Percentiles rank a stretch among this genome's conserved stretches.
These are phyloP conservation scores for Lasioglossum oenotherae DNA, from an alignment of 2,888 invertebrate species.

Conservation along the genomic window DNA sequence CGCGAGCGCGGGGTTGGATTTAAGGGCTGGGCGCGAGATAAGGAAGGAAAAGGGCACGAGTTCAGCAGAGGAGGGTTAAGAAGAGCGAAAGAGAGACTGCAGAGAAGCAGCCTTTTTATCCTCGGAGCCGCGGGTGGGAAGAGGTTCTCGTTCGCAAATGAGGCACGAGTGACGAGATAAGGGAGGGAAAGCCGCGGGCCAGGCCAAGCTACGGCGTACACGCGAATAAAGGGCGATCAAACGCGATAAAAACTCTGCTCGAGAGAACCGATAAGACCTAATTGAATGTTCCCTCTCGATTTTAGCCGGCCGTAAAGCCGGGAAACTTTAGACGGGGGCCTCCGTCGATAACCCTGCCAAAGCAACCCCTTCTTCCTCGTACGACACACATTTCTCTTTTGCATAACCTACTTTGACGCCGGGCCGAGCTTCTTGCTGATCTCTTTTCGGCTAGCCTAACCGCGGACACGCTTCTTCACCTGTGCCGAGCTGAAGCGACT, in stretches of 20 bases:
- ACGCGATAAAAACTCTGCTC: conserved; percentile 72
- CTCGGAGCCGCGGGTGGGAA: conserved; percentile 36
- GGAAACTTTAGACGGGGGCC: conserved; percentile 30
- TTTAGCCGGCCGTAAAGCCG: conserved; percentile 47
- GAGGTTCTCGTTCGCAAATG: conserved; percentile 73
- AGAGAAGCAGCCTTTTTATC: conserved; percentile 56
- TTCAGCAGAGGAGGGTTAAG: conserved; percentile 1
- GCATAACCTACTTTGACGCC: conserved; percentile 14
- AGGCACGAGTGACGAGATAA: conserved; percentile 74
- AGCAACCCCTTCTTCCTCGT: neutral
- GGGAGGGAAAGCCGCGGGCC: conserved; percentile 68
- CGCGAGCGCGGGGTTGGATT: neutral
- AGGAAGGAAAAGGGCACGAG: conserved; percentile 11
- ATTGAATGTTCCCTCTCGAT: conserved; percentile 70
- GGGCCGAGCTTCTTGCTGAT: neutral
- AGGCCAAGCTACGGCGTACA: conserved; percentile 60
- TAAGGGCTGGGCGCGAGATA: conserved; percentile 11
- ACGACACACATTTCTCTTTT: conserved; percentile 34
- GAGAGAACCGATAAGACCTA: conserved; percentile 72
- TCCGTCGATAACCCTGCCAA: conserved; percentile 17
- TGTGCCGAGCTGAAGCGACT: neutral
- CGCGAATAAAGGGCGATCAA: conserved; percentile 74
- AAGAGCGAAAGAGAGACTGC: conserved; percentile 15
- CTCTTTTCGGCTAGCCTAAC: neutral
- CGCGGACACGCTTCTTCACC: neutral